Percentiles rank a stretch among this genome's conserved stretches.
Evolutionary conservation across 2,888 invertebrate species (phyloP).

Genomic region (Polyommatus icarus): DNA sequence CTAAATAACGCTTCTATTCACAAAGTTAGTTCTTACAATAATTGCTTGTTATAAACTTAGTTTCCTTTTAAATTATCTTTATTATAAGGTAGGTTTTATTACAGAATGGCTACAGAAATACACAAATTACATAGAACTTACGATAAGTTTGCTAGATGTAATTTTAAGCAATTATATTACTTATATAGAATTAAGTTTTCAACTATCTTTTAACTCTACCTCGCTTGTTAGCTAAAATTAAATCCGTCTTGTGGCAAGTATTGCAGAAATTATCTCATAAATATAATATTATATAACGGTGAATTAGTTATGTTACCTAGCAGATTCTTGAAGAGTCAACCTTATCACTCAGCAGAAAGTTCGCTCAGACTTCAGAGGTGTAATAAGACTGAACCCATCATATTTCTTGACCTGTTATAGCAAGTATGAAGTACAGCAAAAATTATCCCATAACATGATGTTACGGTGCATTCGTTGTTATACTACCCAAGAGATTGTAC

Average conservation of each 20-base stretch:
- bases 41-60: too few relatives aligned
- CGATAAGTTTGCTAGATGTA: too few relatives aligned
- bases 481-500: not conserved
- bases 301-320: too few relatives aligned
- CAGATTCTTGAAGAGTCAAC: too few relatives aligned
- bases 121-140: not conserved
- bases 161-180: not conserved
- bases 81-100: not conserved
- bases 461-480: not conserved
- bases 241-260: not conserved
- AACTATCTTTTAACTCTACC: not conserved
- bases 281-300: not conserved
- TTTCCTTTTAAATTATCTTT: not conserved
- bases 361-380: too few relatives aligned
- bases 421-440: not conserved
- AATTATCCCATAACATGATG: not conserved
- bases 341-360: too few relatives aligned
- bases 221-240: not conserved
- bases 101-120: not conserved
- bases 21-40: not conserved
- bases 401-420: not conserved
- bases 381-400: not conserved
- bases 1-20: too few relatives aligned
- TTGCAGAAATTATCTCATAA: too few relatives aligned
- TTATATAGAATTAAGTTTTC: not conserved